A percentile compares a stretch with the other conserved stretches of the same genome.
Conservation (phyloP, 2,888 invertebrate species). For the Pheosia gnoma region DNA sequence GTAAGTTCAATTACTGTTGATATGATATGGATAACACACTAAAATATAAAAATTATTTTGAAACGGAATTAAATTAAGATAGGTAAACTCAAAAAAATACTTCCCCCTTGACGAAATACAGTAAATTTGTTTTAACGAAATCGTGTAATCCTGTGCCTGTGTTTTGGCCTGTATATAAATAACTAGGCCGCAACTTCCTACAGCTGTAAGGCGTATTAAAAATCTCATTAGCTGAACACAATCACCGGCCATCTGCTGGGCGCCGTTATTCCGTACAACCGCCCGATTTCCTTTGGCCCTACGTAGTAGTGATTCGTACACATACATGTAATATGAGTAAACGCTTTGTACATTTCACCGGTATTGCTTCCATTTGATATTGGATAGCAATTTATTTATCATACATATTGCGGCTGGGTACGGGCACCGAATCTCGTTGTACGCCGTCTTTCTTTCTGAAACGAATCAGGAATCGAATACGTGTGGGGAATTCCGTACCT, state of each 20-base stretch:
- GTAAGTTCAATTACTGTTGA: too few relatives aligned
- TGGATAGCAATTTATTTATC: conserved; percentile 85
- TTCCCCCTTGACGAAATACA: too few relatives aligned
- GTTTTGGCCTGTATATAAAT: too few relatives aligned
- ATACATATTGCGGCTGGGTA: conserved; percentile 79
- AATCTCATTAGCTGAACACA: conserved; percentile 34
- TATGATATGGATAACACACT: too few relatives aligned
- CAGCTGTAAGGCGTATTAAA: conserved; percentile 30
- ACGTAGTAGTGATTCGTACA: conserved; percentile 52
- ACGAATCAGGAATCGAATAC: conserved; percentile 77
- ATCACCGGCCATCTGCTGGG: conserved; percentile 23
- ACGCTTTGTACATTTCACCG: conserved; percentile 79
- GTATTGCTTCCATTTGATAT: conserved; percentile 81
- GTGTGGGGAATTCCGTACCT: conserved; percentile 72
- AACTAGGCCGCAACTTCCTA: neutral
- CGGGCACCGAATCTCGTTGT: conserved; percentile 68
- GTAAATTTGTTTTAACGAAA: too few relatives aligned
- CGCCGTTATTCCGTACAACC: conserved; percentile 9
- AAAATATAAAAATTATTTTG: too few relatives aligned
- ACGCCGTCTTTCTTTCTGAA: conserved; percentile 69
- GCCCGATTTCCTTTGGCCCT: conserved; percentile 27
- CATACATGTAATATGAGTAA: conserved; percentile 71
- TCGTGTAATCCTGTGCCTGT: too few relatives aligned
- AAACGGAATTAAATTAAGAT: too few relatives aligned
- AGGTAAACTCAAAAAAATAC: too few relatives aligned